Evolutionary conservation across 2,888 invertebrate genomes (phyloP), one percentile per base, ranked within the genome.

Genomic region (Spisula subtruncata): DNA sequence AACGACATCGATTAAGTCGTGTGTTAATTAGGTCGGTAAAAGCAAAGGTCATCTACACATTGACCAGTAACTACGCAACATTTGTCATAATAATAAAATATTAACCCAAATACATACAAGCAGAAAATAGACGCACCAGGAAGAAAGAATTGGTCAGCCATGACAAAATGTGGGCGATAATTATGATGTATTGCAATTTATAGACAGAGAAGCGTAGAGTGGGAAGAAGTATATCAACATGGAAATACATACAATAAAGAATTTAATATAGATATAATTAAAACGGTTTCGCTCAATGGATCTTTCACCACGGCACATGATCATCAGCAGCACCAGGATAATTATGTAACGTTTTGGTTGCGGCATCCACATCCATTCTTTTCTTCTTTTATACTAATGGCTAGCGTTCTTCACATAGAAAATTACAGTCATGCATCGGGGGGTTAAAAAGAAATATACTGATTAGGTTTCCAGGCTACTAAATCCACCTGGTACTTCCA

Each of bases 1-100:
- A 75, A 75, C 75, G 75, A 75, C 35, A 75, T 75, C 75, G 75
- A 35, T 75, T 6, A 10, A 75, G 75, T 75, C 75, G 75, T 75
- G 12, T 25, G 29, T 32, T 75, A 75, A 35, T 75, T 75, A 75
- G 29, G 75, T 75, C 75, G 75, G 35, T 75, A 32, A 32, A 75
- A 75, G 16, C 75, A 75, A 75, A 75, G 75, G 75, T 75, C 75
- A 75, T 35, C 16, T 16, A 32, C 29, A 75, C 18, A 32, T 4
- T 29, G 71, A 32, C 25, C n/a, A 25, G 60, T 66, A 25, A 66
- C 60, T 25, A 66, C 60, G 60, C 25, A 66, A 66, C 60, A 10
- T 20, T 25, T 66, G 60, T 66, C 60, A 66, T 66, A 66, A 66
- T 66, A 66, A 1, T 66, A 12, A 66, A 66, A 66, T 25, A 66